Evolutionary conservation across 2,113 vertebrate genomes (phyloP).

Genomic region (Rhinopithecus roxellana): DNA sequence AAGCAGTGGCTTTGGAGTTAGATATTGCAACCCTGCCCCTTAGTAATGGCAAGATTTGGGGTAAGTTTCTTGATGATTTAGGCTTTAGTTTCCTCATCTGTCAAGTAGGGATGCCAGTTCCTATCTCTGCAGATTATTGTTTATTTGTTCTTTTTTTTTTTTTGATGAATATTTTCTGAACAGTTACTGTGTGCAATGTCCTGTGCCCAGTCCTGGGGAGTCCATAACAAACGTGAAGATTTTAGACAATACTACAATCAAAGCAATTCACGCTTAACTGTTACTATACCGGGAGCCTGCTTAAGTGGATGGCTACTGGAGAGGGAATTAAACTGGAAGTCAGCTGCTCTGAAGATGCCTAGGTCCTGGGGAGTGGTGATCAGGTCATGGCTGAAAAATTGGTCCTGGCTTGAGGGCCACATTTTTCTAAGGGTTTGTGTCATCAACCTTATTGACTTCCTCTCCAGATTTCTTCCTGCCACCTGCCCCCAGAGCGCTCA

Average conservation of each 20-base stretch:
- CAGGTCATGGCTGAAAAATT: background rate
- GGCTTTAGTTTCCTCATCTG: background rate
- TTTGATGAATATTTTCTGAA: background rate
- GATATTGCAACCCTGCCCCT: background rate
- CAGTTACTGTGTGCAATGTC: background rate
- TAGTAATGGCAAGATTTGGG: background rate
- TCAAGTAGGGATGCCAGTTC: background rate
- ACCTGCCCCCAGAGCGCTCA: constrained; percentile 31
- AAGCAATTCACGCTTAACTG: background rate
- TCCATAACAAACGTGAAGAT: background rate
- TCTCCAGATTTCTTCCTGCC: constrained; percentile 47
- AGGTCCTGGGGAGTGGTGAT: too few relatives aligned
- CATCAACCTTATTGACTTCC: background rate
- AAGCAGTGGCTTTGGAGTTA: background rate
- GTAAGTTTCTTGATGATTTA: background rate
- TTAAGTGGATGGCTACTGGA: fast-evolving
- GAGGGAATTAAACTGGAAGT: background rate
- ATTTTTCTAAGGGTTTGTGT: background rate
- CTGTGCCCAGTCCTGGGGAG: background rate
- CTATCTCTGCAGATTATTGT: background rate
- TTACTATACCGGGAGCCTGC: background rate
- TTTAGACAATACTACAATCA: background rate
- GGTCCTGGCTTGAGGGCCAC: background rate
- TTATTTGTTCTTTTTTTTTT: background rate
- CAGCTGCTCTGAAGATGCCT: background rate